phyloP scores from a whole-genome alignment of 2,888 invertebrate species.

The Lasioglossum vierecki region DNA sequence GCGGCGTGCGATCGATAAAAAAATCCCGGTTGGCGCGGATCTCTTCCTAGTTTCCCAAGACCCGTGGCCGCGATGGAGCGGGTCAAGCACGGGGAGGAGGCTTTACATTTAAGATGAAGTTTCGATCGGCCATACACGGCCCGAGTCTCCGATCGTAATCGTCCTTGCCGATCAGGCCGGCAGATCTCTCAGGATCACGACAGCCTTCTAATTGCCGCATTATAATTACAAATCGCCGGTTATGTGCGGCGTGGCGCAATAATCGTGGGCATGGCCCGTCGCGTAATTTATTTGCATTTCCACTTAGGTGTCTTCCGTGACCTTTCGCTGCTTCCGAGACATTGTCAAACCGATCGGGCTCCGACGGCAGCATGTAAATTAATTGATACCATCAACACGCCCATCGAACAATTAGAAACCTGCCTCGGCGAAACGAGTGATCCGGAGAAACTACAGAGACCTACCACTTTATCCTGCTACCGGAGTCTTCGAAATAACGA shows the following conservation, averaged over 20 bases:
- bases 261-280: constrained; percentile 67
- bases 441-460: constrained; percentile 29
- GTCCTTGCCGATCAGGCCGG: constrained; percentile 74
- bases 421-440: constrained; percentile 6
- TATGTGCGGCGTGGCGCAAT: constrained; percentile 65
- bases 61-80: constrained; percentile 47
- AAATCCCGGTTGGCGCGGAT: constrained; percentile 13
- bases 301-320: constrained; percentile 66
- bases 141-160: constrained; percentile 71
- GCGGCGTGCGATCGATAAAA: constrained; percentile 24
- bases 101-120: constrained; percentile 79
- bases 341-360: constrained; percentile 61
- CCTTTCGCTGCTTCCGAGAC: constrained; percentile 57
- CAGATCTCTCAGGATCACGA: constrained; percentile 80
- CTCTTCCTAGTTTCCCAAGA: constrained; percentile 75
- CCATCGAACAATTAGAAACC: constrained; percentile 44
- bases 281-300: constrained; percentile 70
- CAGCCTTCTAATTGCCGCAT: constrained; percentile 81
- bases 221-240: constrained; percentile 82
- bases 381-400: constrained; percentile 61
- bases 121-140: constrained; percentile 62
- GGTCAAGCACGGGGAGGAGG: constrained; percentile 71
- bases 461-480: constrained; percentile 57
- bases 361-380: constrained; percentile 47
- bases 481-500: neutral